Evolutionary conservation across 1,140 invertebrate genomes (phyloP), one percentile per base, ranked within the genome.

Genomic region (Bombyx mandarina): DNA sequence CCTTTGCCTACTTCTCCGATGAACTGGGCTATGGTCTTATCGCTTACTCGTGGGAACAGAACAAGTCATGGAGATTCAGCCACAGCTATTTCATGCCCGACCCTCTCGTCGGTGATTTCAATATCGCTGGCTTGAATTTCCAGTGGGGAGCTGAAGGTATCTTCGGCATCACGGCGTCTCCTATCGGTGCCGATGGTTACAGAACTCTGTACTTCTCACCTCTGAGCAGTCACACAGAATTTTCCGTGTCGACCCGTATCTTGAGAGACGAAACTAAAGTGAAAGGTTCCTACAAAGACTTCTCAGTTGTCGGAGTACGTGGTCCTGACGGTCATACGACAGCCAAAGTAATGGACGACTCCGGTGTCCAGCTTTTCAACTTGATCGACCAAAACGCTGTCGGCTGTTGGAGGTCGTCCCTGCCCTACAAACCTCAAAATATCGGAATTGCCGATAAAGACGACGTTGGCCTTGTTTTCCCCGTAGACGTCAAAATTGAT

Each of bases 91-190:
- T 95, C 75, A 90, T 93, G 80, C 94, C 94, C 0, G 94, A 96
- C 75, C 94, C 94, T 0, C 71, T 95, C 2, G 86, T 89, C 18
- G 94, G 94, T 6, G 93, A 94, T 72, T 95, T 93, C 77, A 94
- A 93, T 66, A 92, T 94, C 47, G 92, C 90, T 6, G 93, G 93
- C 3, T 75, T 95, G 1, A 95, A 95, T 72, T 96, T 95, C 88
- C 93, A 95, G 79, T 95, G 94, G 94, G 90, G 89, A 6, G 90
- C 92, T 51, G 94, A 96, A 80, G 94, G 94, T 6, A 93, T 96
- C 50, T 95, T 95, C 62, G 94, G 94, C 1, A 93, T 95, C 80
- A 90, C 92, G 0, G 71, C 95, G 3, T 92, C 93, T 0, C 91
- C 93, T 1, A 76, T 90, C 8, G 88, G 90, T 1, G 60, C 79